These are phyloP conservation scores for Eurois occulta DNA, from an alignment of 2,888 invertebrate species.

Conservation along the genomic window DNA sequence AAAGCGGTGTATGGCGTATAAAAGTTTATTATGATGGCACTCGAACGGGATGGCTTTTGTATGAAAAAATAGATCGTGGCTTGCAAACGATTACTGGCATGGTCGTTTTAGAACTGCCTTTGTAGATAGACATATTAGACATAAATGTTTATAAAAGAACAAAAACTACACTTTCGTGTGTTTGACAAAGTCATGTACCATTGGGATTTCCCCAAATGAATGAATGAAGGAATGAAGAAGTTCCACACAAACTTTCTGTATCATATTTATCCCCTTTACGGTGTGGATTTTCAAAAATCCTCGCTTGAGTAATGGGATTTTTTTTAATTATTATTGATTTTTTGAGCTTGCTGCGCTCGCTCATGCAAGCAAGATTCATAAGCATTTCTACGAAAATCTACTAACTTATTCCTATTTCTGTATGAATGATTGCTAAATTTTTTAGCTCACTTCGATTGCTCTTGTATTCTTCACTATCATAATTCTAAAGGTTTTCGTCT, in stretches of 20 bases:
- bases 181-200: background rate
- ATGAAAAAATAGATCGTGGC: constrained; percentile 15
- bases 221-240: background rate
- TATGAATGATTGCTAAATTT: too few relatives aligned
- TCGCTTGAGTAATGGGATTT: background rate
- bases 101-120: background rate
- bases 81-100: background rate
- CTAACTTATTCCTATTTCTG: too few relatives aligned
- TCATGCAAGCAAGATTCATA: too few relatives aligned
- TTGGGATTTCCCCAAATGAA: background rate
- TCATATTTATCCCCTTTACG: background rate
- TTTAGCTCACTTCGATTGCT: too few relatives aligned
- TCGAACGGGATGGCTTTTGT: constrained; percentile 9
- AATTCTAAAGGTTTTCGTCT: too few relatives aligned
- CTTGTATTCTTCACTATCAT: too few relatives aligned
- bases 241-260: background rate
- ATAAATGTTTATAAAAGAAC: background rate
- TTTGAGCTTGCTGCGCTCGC: too few relatives aligned
- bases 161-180: background rate
- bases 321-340: too few relatives aligned
- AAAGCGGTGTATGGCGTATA: constrained; percentile 2
- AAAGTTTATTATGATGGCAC: constrained; percentile 49
- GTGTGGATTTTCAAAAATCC: background rate
- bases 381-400: too few relatives aligned
- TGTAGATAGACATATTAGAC: background rate